Conservation (phyloP, 2,888 invertebrate species). For the Thelaira solivaga region DNA sequence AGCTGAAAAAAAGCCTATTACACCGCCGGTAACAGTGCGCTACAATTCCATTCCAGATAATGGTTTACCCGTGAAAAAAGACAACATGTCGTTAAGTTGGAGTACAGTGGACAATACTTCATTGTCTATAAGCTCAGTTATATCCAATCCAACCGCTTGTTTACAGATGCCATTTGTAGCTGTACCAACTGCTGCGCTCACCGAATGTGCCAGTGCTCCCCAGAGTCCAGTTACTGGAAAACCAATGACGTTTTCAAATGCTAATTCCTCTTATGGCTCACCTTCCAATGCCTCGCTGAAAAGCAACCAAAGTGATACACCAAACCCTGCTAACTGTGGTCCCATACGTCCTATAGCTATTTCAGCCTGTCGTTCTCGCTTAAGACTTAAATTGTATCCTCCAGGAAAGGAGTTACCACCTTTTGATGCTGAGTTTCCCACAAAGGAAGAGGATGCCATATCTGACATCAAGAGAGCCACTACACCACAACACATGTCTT, state of each 20-base stretch:
- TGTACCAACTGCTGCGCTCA: slow-evolving; percentile 61
- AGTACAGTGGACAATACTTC: slow-evolving; percentile 70
- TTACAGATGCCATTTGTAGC: slow-evolving; percentile 59
- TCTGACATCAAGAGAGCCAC: slow-evolving; percentile 68
- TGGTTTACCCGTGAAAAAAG: slow-evolving; percentile 64
- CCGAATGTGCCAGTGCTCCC: slow-evolving; percentile 75
- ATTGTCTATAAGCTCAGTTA: slow-evolving; percentile 68
- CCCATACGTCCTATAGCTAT: slow-evolving; percentile 76
- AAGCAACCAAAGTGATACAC: slow-evolving; percentile 70
- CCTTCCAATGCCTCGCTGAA: slow-evolving; percentile 72
- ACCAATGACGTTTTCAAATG: slow-evolving; percentile 67
- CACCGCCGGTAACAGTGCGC: slow-evolving; percentile 75
- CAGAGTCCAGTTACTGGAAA: slow-evolving; percentile 75
- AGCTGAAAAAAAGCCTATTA: slow-evolving; percentile 73
- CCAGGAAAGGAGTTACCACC: slow-evolving; percentile 72
- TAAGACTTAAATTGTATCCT: slow-evolving; percentile 75
- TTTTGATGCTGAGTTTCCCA: slow-evolving; percentile 39
- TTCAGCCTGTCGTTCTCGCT: slow-evolving; percentile 75
- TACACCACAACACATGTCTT: slow-evolving; percentile 76
- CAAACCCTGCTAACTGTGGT: slow-evolving; percentile 61
- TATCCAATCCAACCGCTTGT: slow-evolving; percentile 64
- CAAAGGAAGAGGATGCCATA: slow-evolving; percentile 16
- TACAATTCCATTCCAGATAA: slow-evolving; percentile 75
- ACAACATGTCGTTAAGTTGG: slow-evolving; percentile 72
- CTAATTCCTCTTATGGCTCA: slow-evolving; percentile 69